Evolutionary conservation across 2,113 vertebrate species (phyloP), one percentile per base, ranked within the genome.

Genomic region (Desmodus rotundus): DNA sequence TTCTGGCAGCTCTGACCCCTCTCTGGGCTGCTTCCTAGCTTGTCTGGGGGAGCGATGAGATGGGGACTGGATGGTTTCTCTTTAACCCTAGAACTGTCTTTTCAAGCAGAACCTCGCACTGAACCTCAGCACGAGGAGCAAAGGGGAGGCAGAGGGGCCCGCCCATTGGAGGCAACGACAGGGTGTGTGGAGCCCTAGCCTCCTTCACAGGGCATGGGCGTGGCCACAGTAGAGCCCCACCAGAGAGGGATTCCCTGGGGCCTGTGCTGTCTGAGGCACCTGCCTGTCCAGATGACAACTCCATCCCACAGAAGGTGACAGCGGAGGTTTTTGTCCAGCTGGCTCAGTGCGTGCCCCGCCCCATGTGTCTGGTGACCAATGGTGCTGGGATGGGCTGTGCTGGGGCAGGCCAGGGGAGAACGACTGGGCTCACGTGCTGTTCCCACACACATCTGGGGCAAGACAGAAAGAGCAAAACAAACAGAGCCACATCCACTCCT

Each of bases 311-410:
- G 50, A 16, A 16, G 0, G 4, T 38, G 86, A 76, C 83, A 24
- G 2, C 1, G 43, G 68, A 95, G 86, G 65, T 47, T 70, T 47
- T 24, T 47, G 72, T 45, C 96, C 77, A 56, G 86, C 93, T 54
- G 24, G 65, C 80, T 92, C 96, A 67, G 68, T 70, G 68, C 78
- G 50, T n/a, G 63, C 13, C 36, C 47, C 10, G n/a, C 38, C 95
- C 61, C 95, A 88, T 89, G 96, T 31, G 3, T 82, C 96, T 65
- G 65, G 74, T 97, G 98, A 98, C 97, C 97, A 98, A 98, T 97
- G 8, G 20, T 83, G 81, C 96, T 74, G 63, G 97, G 98, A 98
- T 97, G 87, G 31, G 96, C 98, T 82, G 87, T n/a, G 97, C 98
- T 82, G 56, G 89, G 65, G 74, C 31, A 81, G 94, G 65, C 95